A percentile compares a stretch with the other conserved stretches of the same genome.
Evolutionary conservation across 2,113 vertebrate species (phyloP).

Genomic region (Urocolius indicus): DNA sequence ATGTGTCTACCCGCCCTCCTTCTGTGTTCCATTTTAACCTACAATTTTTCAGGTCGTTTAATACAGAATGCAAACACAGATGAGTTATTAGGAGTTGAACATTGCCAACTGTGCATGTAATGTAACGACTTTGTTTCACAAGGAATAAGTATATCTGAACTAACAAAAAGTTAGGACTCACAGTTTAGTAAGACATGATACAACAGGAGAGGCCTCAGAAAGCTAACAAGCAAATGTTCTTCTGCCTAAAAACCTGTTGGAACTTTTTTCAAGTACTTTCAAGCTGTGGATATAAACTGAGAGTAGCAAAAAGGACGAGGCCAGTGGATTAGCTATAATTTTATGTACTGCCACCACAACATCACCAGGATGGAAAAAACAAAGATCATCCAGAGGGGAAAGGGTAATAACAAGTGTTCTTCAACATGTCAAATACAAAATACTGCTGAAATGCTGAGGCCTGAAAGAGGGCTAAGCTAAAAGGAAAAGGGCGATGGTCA

Average conservation of each 20-base stretch:
- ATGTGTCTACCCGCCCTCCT: background rate
- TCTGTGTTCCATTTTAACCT: conserved; percentile 42
- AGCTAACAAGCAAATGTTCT: background rate
- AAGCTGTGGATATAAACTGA: background rate
- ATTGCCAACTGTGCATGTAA: conserved; percentile 10
- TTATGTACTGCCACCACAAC: background rate
- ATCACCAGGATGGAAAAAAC: background rate
- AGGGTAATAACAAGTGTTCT: conserved; percentile 22
- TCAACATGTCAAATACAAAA: conserved; percentile 20
- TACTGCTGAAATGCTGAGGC: background rate
- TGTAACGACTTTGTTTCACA: conserved; percentile 11
- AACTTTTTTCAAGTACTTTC: background rate
- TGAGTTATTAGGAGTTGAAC: conserved; percentile 40
- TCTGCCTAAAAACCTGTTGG: background rate
- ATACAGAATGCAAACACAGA: conserved; percentile 36
- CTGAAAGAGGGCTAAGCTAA: conserved; percentile 37
- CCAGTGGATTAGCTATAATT: background rate
- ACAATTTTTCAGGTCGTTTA: conserved; percentile 56
- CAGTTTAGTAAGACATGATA: background rate
- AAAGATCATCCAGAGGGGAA: conserved; percentile 2
- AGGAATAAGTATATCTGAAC: background rate
- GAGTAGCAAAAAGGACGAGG: background rate
- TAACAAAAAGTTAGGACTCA: background rate
- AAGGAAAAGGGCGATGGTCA: conserved; percentile 1
- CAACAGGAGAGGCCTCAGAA: background rate